Percentiles rank a stretch among this genome's conserved stretches.
Conservation (phyloP, 1,140 invertebrate species). For the Cephus cinctus region DNA sequence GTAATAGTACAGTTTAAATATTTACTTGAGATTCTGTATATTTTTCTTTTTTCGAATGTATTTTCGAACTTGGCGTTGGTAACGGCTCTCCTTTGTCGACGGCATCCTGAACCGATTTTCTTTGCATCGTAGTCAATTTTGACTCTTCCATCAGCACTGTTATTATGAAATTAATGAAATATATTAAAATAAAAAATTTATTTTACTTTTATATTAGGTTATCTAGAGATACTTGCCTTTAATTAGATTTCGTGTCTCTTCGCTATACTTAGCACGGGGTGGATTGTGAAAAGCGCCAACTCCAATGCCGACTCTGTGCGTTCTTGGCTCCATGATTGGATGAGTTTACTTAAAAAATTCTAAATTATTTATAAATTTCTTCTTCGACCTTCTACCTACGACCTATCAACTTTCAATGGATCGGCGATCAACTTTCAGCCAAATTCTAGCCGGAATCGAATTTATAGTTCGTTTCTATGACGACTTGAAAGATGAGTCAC, state of each 20-base stretch:
- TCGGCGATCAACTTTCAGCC: too few relatives aligned
- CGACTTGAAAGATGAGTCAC: conserved; percentile 33
- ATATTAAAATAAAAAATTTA: conserved; percentile 9
- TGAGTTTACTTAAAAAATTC: background rate
- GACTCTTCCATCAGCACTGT: conserved; percentile 55
- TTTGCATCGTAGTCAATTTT: conserved; percentile 51
- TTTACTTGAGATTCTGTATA: conserved; percentile 21
- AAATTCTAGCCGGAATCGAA: too few relatives aligned
- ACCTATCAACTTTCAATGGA: too few relatives aligned
- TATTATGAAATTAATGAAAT: conserved; percentile 7
- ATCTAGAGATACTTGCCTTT: conserved; percentile 45
- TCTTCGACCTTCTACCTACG: too few relatives aligned
- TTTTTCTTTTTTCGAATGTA: conserved; percentile 8
- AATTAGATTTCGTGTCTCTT: conserved; percentile 47
- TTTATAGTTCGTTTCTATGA: conserved; percentile 36
- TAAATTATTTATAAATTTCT: background rate
- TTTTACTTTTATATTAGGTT: conserved; percentile 6
- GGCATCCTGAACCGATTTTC: conserved; percentile 43
- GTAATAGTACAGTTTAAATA: background rate
- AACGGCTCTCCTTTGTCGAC: conserved; percentile 48
- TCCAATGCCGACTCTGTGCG: conserved; percentile 41
- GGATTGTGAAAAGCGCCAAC: conserved; percentile 46
- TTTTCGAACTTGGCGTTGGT: conserved; percentile 23
- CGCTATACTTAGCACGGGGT: conserved; percentile 47
- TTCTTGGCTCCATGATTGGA: conserved; percentile 36